These are phyloP conservation scores for Stomatorhinus ivindoensis DNA, from an alignment of 2,113 vertebrate species.

Conservation along the genomic window DNA sequence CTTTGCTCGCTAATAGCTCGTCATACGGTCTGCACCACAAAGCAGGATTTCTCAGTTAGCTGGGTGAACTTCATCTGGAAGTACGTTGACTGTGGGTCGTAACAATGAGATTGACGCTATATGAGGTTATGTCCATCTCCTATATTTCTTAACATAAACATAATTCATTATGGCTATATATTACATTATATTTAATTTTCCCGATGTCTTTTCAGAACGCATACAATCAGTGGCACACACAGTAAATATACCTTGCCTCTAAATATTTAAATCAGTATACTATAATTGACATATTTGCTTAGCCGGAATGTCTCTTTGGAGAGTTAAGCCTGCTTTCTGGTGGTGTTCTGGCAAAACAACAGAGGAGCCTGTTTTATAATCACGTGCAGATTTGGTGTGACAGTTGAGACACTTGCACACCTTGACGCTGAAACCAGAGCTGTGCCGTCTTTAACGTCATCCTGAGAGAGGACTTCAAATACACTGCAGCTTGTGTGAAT, in stretches of 20 bases:
- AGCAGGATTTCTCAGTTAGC: neutral
- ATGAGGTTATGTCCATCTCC: neutral
- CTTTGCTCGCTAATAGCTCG: neutral
- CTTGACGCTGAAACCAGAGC: slow-evolving; percentile 9
- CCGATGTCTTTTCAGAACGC: neutral
- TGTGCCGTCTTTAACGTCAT: neutral
- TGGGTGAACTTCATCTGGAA: neutral
- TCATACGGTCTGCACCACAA: neutral
- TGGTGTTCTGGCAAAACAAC: slow-evolving; percentile 13
- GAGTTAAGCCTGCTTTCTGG: slow-evolving; percentile 19
- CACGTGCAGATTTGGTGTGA: slow-evolving; percentile 5
- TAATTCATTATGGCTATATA: neutral
- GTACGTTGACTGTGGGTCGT: no score
- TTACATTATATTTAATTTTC: neutral
- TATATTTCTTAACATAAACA: neutral
- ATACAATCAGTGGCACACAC: neutral
- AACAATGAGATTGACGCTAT: neutral
- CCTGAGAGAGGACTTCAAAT: slow-evolving; percentile 12
- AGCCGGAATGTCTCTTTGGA: slow-evolving; percentile 12
- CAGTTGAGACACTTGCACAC: slow-evolving; percentile 9
- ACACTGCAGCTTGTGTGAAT: neutral
- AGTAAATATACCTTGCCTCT: neutral
- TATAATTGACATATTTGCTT: slow-evolving; percentile 25
- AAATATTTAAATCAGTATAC: slow-evolving; percentile 27
- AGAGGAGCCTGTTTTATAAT: slow-evolving; percentile 12